phyloP scores from a whole-genome alignment of 1,140 invertebrate genomes.

The Heliconius hewitsoni region DNA sequence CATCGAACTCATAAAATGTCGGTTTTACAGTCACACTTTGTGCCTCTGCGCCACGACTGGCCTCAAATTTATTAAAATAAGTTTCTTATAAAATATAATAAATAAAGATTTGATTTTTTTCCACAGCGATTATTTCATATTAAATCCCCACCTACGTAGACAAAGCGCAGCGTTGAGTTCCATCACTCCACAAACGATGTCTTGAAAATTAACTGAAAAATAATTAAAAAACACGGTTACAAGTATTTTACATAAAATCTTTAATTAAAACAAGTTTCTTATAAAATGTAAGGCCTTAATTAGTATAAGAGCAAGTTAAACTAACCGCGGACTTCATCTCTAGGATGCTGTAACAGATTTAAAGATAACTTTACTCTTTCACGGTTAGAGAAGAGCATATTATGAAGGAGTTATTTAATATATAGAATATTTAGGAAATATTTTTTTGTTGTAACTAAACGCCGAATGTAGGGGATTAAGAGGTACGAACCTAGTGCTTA shows the following conservation, averaged over 20 bases:
- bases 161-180: too few species aligned
- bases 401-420: not conserved
- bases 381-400: not conserved
- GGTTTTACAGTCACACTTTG: too few species aligned
- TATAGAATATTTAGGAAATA: not conserved
- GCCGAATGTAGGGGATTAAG: not conserved
- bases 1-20: too few species aligned
- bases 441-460: not conserved
- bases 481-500: not conserved
- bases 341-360: conserved; percentile 1
- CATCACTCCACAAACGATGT: not conserved
- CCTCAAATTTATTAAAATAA: too few species aligned
- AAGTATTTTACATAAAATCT: not conserved
- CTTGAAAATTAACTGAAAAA: too few species aligned
- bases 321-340: not conserved
- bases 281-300: not conserved
- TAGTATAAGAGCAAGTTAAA: conserved; percentile 7
- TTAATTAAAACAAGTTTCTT: not conserved
- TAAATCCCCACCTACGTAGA: too few species aligned
- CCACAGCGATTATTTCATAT: too few species aligned
- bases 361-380: not conserved
- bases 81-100: too few species aligned
- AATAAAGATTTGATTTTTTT: too few species aligned
- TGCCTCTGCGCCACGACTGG: too few species aligned
- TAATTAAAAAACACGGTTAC: not conserved